These are phyloP conservation scores for Mellilla xanthometata DNA, from an alignment of 2,888 invertebrate genomes.

Conservation along the genomic window DNA sequence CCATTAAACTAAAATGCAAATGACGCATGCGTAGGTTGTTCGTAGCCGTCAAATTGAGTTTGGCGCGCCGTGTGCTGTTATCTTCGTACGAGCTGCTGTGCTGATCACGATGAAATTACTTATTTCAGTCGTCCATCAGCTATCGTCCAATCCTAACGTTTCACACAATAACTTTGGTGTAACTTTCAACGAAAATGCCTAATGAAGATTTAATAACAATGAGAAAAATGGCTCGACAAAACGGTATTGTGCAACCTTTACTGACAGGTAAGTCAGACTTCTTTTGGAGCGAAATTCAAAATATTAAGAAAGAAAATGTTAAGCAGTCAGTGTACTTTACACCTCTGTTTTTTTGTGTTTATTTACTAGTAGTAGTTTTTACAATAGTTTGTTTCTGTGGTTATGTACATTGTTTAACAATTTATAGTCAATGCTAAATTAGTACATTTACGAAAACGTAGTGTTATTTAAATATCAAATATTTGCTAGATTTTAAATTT, in stretches of 20 bases:
- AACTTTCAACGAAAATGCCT: conserved; percentile 61
- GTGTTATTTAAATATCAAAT: no score
- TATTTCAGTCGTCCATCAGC: conserved; percentile 67
- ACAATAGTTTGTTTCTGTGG: no score
- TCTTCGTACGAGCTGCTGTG: conserved; percentile 37
- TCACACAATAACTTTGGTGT: conserved; percentile 31
- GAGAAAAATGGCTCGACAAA: conserved; percentile 84
- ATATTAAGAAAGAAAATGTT: not conserved
- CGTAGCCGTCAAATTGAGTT: conserved; percentile 49
- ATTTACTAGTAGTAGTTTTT: not conserved
- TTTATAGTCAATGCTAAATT: no score
- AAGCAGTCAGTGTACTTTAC: not conserved
- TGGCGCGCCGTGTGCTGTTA: conserved; percentile 67
- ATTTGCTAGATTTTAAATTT: no score
- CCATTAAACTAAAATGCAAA: no score
- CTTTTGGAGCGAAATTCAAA: conserved; percentile 55
- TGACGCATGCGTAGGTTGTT: conserved; percentile 65
- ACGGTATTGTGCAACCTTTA: conserved; percentile 94
- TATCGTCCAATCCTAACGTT: conserved; percentile 60
- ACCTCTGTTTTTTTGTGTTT: not conserved
- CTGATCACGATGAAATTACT: conserved; percentile 72
- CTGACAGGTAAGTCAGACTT: conserved; percentile 88
- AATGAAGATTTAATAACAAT: conserved; percentile 52
- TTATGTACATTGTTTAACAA: no score
- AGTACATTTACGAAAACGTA: no score